These are phyloP conservation scores for Heterodera schachtii DNA, from an alignment of 1,140 invertebrate genomes.

Conservation along the genomic window DNA sequence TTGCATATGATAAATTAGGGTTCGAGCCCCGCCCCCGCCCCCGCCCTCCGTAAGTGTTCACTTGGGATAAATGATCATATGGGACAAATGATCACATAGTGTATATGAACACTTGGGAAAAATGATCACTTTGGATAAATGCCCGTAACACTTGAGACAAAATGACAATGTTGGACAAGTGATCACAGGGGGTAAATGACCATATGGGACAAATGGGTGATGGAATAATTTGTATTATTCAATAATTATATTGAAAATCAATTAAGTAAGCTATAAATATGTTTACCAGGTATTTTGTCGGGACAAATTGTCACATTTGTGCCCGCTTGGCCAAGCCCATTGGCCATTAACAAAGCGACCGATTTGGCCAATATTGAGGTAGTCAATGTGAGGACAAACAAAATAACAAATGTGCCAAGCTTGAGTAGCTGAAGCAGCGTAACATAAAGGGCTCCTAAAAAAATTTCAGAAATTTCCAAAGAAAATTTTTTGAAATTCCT, in stretches of 20 bases:
- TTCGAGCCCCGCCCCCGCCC: too few species aligned
- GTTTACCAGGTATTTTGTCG: conserved; percentile 57
- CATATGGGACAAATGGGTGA: too few species aligned
- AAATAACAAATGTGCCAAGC: conserved; percentile 57
- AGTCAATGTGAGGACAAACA: conserved; percentile 57
- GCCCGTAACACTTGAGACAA: too few species aligned
- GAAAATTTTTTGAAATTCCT: background rate
- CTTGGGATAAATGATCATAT: too few species aligned
- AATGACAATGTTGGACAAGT: too few species aligned
- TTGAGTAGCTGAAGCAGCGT: conserved; percentile 59
- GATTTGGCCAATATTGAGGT: conserved; percentile 59
- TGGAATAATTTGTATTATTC: too few species aligned
- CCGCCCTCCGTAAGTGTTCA: too few species aligned
- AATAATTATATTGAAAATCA: conserved; percentile 2
- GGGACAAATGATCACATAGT: too few species aligned
- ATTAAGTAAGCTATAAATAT: conserved; percentile 15
- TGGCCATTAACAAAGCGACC: conserved; percentile 57
- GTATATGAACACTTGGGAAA: too few species aligned
- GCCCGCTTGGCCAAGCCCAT: conserved; percentile 59
- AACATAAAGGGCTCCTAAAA: conserved; percentile 61
- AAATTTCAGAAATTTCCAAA: background rate
- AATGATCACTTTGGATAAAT: too few species aligned
- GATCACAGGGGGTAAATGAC: too few species aligned
- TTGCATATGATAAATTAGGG: too few species aligned
- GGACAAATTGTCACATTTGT: conserved; percentile 61